Conservation (phyloP, 2,888 invertebrate species). For the Hyles lineata region DNA sequence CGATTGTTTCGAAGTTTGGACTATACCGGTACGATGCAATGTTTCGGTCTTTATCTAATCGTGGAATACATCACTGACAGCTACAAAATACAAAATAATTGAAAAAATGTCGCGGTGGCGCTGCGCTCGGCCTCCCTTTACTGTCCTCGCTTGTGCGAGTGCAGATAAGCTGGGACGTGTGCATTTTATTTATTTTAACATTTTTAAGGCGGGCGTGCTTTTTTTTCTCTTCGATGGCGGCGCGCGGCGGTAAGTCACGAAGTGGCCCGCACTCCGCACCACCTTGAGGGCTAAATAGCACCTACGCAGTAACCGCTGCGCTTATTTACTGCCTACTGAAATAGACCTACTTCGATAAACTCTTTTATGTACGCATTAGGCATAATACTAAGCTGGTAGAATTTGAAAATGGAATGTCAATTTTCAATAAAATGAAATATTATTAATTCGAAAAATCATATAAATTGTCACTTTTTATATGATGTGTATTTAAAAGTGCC, state of each 20-base stretch:
- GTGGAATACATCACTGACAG: slow-evolving; percentile 28
- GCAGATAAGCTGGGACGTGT: slow-evolving; percentile 80
- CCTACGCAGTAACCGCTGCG: slow-evolving; percentile 61
- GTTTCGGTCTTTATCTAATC: slow-evolving; percentile 30
- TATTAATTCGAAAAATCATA: background rate
- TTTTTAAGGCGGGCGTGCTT: slow-evolving; percentile 66
- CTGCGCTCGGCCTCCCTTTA: slow-evolving; percentile 62
- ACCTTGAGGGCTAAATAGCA: slow-evolving; percentile 83
- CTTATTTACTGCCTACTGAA: slow-evolving; percentile 60
- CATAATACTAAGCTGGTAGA: background rate
- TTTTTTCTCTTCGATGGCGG: slow-evolving; percentile 65
- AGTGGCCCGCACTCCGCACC: slow-evolving; percentile 69
- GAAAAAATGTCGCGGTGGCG: slow-evolving; percentile 37
- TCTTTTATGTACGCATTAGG: background rate
- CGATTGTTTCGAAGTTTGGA: background rate
- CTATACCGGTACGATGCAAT: slow-evolving; percentile 11
- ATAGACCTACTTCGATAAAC: slow-evolving; percentile 37
- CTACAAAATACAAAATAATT: slow-evolving; percentile 40
- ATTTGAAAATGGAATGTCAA: background rate
- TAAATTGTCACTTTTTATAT: no score
- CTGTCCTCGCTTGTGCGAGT: slow-evolving; percentile 69
- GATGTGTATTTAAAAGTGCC: no score
- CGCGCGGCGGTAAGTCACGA: slow-evolving; percentile 82
- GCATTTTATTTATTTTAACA: slow-evolving; percentile 85
- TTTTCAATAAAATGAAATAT: background rate